These are phyloP conservation scores for Platalea minor DNA, from an alignment of 2,797 vertebrate species.

Conservation along the genomic window DNA sequence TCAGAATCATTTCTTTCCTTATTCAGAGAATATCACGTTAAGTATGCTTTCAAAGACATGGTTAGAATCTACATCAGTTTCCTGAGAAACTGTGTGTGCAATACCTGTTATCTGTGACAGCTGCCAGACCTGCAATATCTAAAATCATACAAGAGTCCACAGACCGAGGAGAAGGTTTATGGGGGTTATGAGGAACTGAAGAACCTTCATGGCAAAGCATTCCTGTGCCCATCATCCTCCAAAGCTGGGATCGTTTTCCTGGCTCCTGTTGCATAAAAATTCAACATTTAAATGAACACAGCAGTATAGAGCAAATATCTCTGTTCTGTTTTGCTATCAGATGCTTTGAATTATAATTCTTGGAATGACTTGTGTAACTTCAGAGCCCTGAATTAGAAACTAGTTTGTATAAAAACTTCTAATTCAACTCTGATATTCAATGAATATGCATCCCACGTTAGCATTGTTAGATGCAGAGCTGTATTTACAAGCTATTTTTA, in stretches of 20 bases:
- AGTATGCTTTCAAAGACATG: not conserved
- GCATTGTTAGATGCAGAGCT: not conserved
- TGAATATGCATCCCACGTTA: not conserved
- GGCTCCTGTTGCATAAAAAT: conserved; percentile 82
- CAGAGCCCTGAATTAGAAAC: not conserved
- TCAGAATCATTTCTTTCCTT: not conserved
- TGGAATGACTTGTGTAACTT: not conserved
- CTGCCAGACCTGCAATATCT: conserved; percentile 93
- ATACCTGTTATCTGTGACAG: conserved; percentile 94
- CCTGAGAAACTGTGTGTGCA: not conserved
- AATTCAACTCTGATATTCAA: not conserved
- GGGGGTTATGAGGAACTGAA: conserved; percentile 89
- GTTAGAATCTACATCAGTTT: not conserved
- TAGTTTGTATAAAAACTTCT: not conserved
- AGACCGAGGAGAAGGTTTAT: conserved; percentile 83
- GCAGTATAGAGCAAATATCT: not conserved
- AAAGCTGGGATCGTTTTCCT: conserved; percentile 96
- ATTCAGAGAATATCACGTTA: not conserved
- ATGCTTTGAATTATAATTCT: not conserved
- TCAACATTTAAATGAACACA: not conserved
- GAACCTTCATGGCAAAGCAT: conserved; percentile 97
- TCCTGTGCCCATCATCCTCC: conserved; percentile 89
- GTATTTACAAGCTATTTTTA: not conserved
- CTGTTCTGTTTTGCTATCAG: not conserved
- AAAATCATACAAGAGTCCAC: conserved; percentile 87